phyloP scores from a whole-genome alignment of 2,888 invertebrate genomes.

The Acleris holmiana region DNA sequence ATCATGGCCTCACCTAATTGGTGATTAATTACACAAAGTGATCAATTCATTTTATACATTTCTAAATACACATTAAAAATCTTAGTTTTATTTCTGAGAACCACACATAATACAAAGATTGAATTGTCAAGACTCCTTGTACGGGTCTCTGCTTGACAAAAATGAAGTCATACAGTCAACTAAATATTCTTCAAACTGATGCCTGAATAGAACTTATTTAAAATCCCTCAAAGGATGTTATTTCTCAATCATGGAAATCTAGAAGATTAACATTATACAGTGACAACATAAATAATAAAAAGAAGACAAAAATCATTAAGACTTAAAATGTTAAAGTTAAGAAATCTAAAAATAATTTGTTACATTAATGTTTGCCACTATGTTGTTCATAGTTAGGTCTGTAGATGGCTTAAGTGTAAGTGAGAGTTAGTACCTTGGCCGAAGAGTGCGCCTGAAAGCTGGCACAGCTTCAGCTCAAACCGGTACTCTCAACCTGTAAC shows the following conservation, averaged over 20 bases:
- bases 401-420: conserved; percentile 63
- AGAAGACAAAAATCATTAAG: conserved; percentile 41
- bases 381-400: conserved; percentile 78
- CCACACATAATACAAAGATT: conserved; percentile 20
- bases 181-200: conserved; percentile 2
- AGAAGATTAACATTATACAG: conserved; percentile 38
- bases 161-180: conserved; percentile 34
- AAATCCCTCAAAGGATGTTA: conserved; percentile 6
- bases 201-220: conserved; percentile 12
- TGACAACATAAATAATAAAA: conserved; percentile 41
- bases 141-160: conserved; percentile 20
- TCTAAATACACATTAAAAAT: conserved; percentile 34
- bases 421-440: conserved; percentile 76
- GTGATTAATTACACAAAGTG: conserved; percentile 57
- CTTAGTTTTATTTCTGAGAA: conserved; percentile 9
- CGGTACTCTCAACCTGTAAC: conserved; percentile 67
- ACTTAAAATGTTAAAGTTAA: conserved; percentile 51
- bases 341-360: conserved; percentile 69
- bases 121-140: conserved; percentile 6
- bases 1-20: conserved; percentile 54
- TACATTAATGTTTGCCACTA: conserved; percentile 74
- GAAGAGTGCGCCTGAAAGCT: conserved; percentile 63
- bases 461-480: conserved; percentile 70
- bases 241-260: conserved; percentile 7
- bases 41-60: conserved; percentile 35